phyloP scores from a whole-genome alignment of 1,140 invertebrate species.

The Panagrolaimus sp. region DNA sequence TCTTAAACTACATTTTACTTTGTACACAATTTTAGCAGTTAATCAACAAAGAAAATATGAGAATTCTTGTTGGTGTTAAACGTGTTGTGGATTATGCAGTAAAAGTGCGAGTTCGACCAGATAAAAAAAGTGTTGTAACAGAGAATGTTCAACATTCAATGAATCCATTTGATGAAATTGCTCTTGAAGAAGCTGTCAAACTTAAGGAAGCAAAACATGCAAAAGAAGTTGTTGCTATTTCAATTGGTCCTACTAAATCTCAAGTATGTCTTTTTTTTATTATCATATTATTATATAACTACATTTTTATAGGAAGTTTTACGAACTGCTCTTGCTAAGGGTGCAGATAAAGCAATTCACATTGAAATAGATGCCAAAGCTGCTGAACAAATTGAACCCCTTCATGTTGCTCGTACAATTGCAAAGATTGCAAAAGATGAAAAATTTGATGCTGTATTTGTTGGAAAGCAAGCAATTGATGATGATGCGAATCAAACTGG shows the following conservation, averaged over 20 bases:
- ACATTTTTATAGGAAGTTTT: constrained; percentile 71
- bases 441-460: constrained; percentile 81
- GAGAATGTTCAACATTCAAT: constrained; percentile 98
- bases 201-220: constrained; percentile 94
- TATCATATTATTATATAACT: not conserved
- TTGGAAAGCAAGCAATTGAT: constrained; percentile 98
- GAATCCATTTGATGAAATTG: constrained; percentile 99
- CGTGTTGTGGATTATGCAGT: constrained; percentile 42
- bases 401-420: constrained; percentile 87
- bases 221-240: constrained; percentile 84
- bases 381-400: constrained; percentile 80
- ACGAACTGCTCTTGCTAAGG: constrained; percentile 93
- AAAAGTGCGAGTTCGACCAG: constrained; percentile 90
- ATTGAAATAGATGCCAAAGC: constrained; percentile 79
- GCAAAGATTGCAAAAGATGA: constrained; percentile 80
- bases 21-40: too few species aligned
- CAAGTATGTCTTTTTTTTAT: constrained; percentile 64
- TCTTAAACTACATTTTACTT: too few species aligned
- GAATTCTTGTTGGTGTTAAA: constrained; percentile 44
- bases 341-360: constrained; percentile 88
- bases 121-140: constrained; percentile 89
- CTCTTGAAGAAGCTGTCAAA: constrained; percentile 93
- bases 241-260: constrained; percentile 81
- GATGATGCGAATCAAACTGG: constrained; percentile 97
- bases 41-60: constrained; percentile 25